These are phyloP conservation scores for Tetragnatha montana DNA, from an alignment of 2,888 invertebrate genomes.

Conservation along the genomic window DNA sequence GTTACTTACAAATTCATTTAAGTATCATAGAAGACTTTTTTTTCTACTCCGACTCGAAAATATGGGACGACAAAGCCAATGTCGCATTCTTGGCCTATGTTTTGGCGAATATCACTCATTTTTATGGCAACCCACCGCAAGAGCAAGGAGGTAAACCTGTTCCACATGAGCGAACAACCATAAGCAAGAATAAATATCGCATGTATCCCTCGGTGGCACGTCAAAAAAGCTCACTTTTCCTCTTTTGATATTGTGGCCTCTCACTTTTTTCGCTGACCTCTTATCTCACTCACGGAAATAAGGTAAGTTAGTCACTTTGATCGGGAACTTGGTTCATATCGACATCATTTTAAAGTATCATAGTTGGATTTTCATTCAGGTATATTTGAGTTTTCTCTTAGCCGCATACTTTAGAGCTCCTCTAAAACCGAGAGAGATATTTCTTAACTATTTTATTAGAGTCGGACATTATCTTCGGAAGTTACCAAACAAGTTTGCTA, in stretches of 20 bases:
- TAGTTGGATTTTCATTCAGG: too few relatives aligned
- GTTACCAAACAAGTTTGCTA: too few relatives aligned
- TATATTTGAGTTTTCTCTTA: too few relatives aligned
- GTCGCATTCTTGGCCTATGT: constrained; percentile 51
- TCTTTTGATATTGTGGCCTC: constrained; percentile 44
- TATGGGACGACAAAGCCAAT: constrained; percentile 18
- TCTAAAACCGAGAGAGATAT: too few relatives aligned
- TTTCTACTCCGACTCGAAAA: not conserved
- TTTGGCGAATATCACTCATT: constrained; percentile 53
- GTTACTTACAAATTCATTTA: not conserved
- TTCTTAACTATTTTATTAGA: too few relatives aligned
- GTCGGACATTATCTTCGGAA: too few relatives aligned
- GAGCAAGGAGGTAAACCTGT: constrained; percentile 61
- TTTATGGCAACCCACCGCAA: constrained; percentile 47
- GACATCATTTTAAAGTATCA: not conserved
- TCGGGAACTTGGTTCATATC: constrained; percentile 23
- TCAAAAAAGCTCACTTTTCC: constrained; percentile 55
- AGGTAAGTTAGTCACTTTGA: constrained; percentile 51
- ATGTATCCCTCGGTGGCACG: constrained; percentile 39
- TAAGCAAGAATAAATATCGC: constrained; percentile 46
- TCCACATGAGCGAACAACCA: constrained; percentile 61
- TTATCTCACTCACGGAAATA: constrained; percentile 57
- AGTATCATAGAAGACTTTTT: not conserved
- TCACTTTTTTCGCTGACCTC: constrained; percentile 39
- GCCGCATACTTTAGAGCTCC: too few relatives aligned